phyloP scores from a whole-genome alignment of 2,113 vertebrate species.

The Alethe diademata region DNA sequence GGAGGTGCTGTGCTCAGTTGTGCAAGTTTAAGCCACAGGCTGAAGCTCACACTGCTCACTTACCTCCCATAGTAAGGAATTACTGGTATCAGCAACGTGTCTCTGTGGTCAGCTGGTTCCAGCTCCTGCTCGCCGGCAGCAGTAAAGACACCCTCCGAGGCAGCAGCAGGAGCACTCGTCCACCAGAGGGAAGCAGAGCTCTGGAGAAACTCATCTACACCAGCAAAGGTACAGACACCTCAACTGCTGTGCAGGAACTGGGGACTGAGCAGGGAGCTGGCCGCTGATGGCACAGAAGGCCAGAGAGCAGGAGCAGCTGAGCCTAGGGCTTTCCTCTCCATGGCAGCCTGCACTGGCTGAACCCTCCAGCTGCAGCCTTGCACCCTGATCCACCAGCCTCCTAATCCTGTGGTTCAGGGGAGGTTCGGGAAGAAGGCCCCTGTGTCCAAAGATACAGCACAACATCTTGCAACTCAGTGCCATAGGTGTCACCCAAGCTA shows the following conservation, averaged over 20 bases:
- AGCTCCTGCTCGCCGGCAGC: neutral
- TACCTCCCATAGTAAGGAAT: rapidly evolving
- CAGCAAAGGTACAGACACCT: neutral
- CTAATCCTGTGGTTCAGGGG: neutral
- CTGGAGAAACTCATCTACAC: neutral
- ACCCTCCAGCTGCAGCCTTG: neutral
- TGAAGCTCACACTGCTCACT: neutral
- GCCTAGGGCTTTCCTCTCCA: neutral
- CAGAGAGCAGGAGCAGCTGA: neutral
- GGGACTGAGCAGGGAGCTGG: neutral
- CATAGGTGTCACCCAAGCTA: neutral
- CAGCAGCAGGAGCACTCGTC: neutral
- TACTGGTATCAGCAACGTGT: neutral
- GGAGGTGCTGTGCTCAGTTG: neutral
- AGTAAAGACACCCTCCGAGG: rapidly evolving
- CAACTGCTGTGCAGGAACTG: rapidly evolving
- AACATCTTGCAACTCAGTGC: neutral
- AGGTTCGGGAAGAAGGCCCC: neutral
- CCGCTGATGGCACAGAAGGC: too few species aligned
- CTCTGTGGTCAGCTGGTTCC: neutral
- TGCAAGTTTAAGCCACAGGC: neutral
- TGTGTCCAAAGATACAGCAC: neutral
- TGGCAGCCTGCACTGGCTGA: neutral
- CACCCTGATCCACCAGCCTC: neutral
- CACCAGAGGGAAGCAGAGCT: conserved; percentile 36